Conservation (phyloP, 1,140 invertebrate genomes). For the Drosophila funebris region DNA sequence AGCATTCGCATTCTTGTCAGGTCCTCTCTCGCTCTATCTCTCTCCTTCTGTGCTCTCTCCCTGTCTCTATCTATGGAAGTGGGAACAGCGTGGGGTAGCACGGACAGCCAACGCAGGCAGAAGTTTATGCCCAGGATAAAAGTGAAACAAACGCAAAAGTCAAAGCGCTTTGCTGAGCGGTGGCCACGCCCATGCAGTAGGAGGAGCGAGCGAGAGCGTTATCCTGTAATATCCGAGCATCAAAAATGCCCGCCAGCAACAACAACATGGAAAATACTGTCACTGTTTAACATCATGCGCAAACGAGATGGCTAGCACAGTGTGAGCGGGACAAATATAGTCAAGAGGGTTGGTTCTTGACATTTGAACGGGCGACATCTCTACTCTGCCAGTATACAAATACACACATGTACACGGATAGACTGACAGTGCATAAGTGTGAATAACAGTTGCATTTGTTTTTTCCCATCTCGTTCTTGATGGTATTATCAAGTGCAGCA, state of each 20-base stretch:
- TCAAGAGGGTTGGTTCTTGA: constrained; percentile 77
- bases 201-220: constrained; percentile 71
- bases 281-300: not conserved
- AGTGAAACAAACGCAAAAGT: constrained; percentile 80
- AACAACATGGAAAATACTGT: constrained; percentile 20
- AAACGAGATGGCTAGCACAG: constrained; percentile 38
- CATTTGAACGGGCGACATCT: constrained; percentile 80
- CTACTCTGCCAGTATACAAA: constrained; percentile 59
- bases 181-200: constrained; percentile 66
- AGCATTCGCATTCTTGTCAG: not conserved
- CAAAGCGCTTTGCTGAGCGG: constrained; percentile 71
- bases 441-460: constrained; percentile 18
- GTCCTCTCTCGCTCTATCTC: constrained; percentile 5
- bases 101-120: constrained; percentile 38
- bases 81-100: too few species aligned
- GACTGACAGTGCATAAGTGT: constrained; percentile 2
- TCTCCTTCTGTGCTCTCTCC: constrained; percentile 1
- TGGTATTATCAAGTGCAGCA: constrained; percentile 66
- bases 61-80: constrained; percentile 12
- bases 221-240: constrained; percentile 73
- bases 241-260: constrained; percentile 52
- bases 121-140: constrained; percentile 71
- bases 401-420: constrained; percentile 9
- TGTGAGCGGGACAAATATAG: constrained; percentile 53
- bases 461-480: not conserved